Percentiles rank a stretch among this genome's conserved stretches.
Evolutionary conservation across 2,113 vertebrate genomes (phyloP).

Genomic region (Nematolebias whitei): DNA sequence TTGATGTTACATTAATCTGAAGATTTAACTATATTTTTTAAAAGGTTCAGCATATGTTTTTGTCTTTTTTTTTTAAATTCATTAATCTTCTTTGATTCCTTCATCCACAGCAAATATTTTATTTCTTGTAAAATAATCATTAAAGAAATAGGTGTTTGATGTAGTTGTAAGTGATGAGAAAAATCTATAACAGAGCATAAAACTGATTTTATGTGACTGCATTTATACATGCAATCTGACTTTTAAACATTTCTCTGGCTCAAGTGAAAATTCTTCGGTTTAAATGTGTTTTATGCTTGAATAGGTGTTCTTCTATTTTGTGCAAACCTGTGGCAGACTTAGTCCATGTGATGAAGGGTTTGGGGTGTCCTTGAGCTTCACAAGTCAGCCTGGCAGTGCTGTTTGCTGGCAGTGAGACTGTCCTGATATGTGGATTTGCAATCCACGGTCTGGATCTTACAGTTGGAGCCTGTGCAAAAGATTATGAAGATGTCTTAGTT

Average conservation of each 20-base stretch:
- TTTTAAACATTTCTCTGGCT: background rate
- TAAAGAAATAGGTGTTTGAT: constrained; percentile 5
- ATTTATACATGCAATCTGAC: background rate
- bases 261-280: background rate
- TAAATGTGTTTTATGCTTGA: background rate
- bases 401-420: constrained; percentile 81
- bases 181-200: background rate
- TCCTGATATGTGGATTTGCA: constrained; percentile 74
- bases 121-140: background rate
- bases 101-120: constrained; percentile 2
- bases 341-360: constrained; percentile 90
- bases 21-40: constrained; percentile 17
- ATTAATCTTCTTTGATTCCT: no score
- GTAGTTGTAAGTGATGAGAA: background rate
- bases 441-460: constrained; percentile 82
- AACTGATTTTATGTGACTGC: background rate
- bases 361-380: constrained; percentile 85
- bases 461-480: constrained; percentile 50
- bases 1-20: constrained; percentile 31
- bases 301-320: background rate
- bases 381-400: constrained; percentile 83
- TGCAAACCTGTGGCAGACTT: constrained; percentile 90
- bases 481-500: background rate
- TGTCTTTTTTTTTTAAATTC: background rate
- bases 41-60: background rate